Conservation (phyloP, 2,797 vertebrate species). For the Carcharodon carcharias region DNA sequence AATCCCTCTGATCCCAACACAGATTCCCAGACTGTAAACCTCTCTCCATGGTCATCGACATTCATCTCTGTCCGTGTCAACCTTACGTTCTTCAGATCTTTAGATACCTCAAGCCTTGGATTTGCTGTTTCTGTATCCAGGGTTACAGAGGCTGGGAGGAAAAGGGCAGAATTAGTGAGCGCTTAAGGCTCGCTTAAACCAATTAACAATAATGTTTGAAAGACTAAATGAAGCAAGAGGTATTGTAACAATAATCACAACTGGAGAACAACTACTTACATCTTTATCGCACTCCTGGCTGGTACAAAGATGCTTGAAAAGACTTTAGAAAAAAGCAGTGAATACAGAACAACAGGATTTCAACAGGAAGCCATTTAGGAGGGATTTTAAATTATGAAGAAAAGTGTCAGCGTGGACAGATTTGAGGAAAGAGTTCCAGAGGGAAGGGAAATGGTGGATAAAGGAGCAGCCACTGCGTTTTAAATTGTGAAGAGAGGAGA, state of each 20-base stretch:
- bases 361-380: background rate
- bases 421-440: background rate
- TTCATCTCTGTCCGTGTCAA: background rate
- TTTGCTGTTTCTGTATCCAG: constrained; percentile 4
- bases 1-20: background rate
- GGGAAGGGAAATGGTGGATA: background rate
- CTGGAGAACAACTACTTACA: background rate
- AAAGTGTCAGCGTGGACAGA: background rate
- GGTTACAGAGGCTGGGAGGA: background rate
- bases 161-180: background rate
- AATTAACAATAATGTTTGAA: background rate
- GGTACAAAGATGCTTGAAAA: background rate
- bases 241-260: background rate
- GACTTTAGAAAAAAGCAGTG: background rate
- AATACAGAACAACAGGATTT: background rate
- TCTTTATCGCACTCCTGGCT: background rate
- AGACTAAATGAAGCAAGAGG: background rate
- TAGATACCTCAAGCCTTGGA: background rate
- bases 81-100: background rate
- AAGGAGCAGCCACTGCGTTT: background rate
- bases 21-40: background rate
- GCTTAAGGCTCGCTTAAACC: background rate
- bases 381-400: background rate
- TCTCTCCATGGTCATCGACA: background rate
- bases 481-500: background rate